Conservation (phyloP, 2,888 invertebrate genomes). For the Miltochrista miniata region DNA sequence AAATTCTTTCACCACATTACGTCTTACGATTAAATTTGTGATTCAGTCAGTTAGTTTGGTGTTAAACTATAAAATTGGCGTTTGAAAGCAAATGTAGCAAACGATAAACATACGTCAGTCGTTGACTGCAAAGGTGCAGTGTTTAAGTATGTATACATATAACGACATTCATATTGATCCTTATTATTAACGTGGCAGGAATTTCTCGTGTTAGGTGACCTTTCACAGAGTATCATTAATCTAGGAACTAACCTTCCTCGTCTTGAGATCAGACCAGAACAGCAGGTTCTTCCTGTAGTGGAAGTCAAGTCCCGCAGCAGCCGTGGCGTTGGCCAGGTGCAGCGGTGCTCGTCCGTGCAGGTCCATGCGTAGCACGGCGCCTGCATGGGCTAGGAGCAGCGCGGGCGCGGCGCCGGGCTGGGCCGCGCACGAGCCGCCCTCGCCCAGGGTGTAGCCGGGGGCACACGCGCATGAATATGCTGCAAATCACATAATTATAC, state of each 20-base stretch:
- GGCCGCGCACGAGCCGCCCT: constrained; percentile 85
- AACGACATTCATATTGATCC: too few relatives aligned
- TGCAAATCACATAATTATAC: constrained; percentile 23
- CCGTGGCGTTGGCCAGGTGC: constrained; percentile 90
- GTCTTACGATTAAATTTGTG: too few relatives aligned
- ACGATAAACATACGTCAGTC: too few relatives aligned
- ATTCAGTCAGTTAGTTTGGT: too few relatives aligned
- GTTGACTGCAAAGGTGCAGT: too few relatives aligned
- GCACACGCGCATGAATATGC: constrained; percentile 93
- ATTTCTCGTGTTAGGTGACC: too few relatives aligned
- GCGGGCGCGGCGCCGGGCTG: constrained; percentile 81
- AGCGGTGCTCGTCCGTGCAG: constrained; percentile 85
- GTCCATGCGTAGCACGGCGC: constrained; percentile 88
- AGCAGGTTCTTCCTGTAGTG: constrained; percentile 90
- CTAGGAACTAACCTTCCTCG: constrained; percentile 90
- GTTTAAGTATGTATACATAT: too few relatives aligned
- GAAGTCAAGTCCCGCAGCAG: constrained; percentile 94
- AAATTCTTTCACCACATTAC: too few relatives aligned
- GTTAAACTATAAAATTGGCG: too few relatives aligned
- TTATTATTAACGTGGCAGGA: too few relatives aligned
- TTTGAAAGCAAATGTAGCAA: too few relatives aligned
- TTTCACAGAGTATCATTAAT: too few relatives aligned
- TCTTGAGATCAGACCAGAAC: constrained; percentile 96
- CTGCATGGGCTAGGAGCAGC: constrained; percentile 81
- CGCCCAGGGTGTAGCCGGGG: constrained; percentile 87